Evolutionary conservation across 2,888 invertebrate genomes (phyloP).

Genomic region (Labia minor): DNA sequence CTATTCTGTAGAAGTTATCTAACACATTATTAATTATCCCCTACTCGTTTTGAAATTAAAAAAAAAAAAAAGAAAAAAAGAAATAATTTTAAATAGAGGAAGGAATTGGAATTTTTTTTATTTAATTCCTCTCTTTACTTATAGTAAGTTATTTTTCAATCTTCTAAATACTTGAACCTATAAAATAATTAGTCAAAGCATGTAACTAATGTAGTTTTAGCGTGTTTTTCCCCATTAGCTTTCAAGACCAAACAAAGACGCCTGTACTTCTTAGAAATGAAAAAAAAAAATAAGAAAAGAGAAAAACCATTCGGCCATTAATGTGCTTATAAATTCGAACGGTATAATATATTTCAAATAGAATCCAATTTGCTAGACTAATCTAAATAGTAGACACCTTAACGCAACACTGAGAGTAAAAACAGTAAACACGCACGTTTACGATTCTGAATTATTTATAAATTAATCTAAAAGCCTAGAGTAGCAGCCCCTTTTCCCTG

Average conservation of each 20-base stretch:
- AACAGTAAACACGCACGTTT: constrained; percentile 2
- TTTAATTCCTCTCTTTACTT: background rate
- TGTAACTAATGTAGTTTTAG: constrained; percentile 1
- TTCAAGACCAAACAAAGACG: background rate
- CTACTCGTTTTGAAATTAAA: no score
- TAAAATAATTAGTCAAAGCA: background rate
- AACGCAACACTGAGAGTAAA: background rate
- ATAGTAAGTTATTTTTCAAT: background rate
- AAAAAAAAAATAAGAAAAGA: background rate
- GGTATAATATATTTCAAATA: background rate
- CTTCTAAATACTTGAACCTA: background rate
- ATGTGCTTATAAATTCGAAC: constrained; percentile 5
- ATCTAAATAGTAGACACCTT: constrained; percentile 8
- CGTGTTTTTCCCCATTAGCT: background rate
- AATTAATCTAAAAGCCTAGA: constrained; percentile 1
- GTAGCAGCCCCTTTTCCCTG: background rate
- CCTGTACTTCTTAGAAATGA: background rate
- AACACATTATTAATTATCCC: no score
- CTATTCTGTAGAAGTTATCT: no score
- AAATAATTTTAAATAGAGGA: no score
- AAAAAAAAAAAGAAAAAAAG: no score
- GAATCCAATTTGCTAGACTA: constrained; percentile 8
- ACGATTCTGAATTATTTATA: constrained; percentile 5
- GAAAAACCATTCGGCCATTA: background rate
- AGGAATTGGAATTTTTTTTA: background rate